Conservation (phyloP, 2,888 invertebrate genomes). For the Lagria hirta region DNA sequence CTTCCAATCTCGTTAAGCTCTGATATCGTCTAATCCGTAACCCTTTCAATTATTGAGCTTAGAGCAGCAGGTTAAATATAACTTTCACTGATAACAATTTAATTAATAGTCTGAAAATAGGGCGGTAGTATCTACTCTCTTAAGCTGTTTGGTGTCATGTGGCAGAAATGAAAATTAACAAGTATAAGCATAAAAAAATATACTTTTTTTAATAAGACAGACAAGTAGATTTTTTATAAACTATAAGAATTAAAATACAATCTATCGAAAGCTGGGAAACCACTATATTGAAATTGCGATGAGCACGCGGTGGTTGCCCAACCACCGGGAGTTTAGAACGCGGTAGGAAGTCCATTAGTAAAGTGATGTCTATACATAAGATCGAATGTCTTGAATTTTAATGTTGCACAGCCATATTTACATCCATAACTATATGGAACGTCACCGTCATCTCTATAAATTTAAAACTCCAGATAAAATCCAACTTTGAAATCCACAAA, state of each 20-base stretch:
- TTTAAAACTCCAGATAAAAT: constrained; percentile 16
- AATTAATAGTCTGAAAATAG: constrained; percentile 21
- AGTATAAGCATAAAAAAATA: too few relatives aligned
- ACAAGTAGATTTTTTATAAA: too few relatives aligned
- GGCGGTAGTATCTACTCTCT: constrained; percentile 11
- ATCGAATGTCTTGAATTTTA: constrained; percentile 39
- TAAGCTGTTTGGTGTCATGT: constrained; percentile 26
- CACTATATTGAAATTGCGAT: constrained; percentile 32
- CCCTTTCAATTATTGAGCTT: too few relatives aligned
- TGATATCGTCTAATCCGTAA: too few relatives aligned
- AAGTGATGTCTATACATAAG: constrained; percentile 37
- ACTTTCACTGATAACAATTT: constrained; percentile 23
- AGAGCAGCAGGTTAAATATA: constrained; percentile 26
- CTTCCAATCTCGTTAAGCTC: too few relatives aligned
- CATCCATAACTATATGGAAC: constrained; percentile 28
- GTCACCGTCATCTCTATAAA: constrained; percentile 25
- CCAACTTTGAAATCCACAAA: constrained; percentile 13
- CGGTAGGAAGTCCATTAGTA: constrained; percentile 38
- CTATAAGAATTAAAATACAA: too few relatives aligned
- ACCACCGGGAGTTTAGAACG: constrained; percentile 28
- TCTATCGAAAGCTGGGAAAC: constrained; percentile 27
- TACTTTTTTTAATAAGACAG: too few relatives aligned
- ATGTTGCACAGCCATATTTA: constrained; percentile 31
- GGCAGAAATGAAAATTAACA: constrained; percentile 25
- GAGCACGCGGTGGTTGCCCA: constrained; percentile 29